Conservation (phyloP, 2,888 invertebrate genomes). For the Ariolimax columbianus region DNA sequence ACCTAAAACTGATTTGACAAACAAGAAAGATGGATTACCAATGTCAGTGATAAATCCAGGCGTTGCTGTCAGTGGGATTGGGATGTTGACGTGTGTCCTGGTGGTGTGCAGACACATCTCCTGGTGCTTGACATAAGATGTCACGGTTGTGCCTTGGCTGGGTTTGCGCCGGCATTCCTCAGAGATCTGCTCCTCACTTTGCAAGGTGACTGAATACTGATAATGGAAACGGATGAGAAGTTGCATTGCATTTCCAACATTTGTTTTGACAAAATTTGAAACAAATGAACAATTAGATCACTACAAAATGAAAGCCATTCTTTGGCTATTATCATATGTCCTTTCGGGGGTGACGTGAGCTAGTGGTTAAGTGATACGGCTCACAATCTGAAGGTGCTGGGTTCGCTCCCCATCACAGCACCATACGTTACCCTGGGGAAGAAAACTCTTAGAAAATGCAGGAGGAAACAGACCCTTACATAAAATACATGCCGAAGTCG, state of each 20-base stretch:
- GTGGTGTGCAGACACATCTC: conserved; percentile 91
- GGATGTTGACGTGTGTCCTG: conserved; percentile 92
- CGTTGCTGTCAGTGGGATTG: conserved; percentile 95
- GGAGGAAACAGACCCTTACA: no score
- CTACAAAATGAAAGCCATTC: no score
- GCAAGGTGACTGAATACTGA: conserved; percentile 92
- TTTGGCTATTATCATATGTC: no score
- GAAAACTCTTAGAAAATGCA: no score
- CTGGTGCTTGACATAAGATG: conserved; percentile 93
- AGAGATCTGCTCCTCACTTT: conserved; percentile 89
- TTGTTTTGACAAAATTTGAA: neutral
- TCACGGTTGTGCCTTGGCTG: conserved; percentile 79
- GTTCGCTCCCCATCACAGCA: no score
- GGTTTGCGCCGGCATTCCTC: conserved; percentile 80
- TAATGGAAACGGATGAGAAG: conserved; percentile 25
- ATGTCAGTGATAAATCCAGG: conserved; percentile 96
- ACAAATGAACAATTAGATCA: no score
- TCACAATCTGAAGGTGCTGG: no score
- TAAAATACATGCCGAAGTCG: no score
- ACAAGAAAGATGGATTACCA: conserved; percentile 81
- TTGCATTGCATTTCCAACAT: no score
- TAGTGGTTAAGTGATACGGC: no score
- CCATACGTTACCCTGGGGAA: no score
- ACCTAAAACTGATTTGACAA: neutral
- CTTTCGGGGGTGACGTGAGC: no score